These are phyloP conservation scores for Drosophila aldrichi DNA, from an alignment of 2,888 invertebrate genomes.

Conservation along the genomic window DNA sequence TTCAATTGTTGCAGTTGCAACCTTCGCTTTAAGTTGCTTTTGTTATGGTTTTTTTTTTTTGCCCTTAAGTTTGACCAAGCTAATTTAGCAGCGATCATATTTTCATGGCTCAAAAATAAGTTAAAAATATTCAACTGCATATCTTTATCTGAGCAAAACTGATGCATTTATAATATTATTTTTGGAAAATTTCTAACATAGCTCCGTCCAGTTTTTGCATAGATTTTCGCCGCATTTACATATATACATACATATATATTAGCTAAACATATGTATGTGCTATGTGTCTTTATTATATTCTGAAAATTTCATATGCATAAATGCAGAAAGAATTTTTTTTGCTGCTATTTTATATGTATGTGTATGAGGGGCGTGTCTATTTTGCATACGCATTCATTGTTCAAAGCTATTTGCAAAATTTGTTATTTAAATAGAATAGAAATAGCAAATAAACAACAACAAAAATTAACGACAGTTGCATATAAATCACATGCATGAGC, in stretches of 20 bases:
- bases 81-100: slow-evolving; percentile 57
- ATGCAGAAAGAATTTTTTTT: slow-evolving; percentile 27
- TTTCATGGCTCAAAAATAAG: slow-evolving; percentile 28
- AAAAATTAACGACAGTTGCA: slow-evolving; percentile 34
- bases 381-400: slow-evolving; percentile 67
- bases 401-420: slow-evolving; percentile 57
- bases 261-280: slow-evolving; percentile 29
- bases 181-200: neutral
- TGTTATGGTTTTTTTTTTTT: slow-evolving; percentile 11
- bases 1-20: slow-evolving; percentile 54
- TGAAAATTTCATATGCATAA: slow-evolving; percentile 61
- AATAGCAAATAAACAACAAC: neutral
- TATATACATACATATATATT: slow-evolving; percentile 29
- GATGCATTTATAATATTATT: neutral
- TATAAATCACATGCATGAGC: slow-evolving; percentile 61
- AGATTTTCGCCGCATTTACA: neutral
- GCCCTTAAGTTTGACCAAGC: slow-evolving; percentile 36
- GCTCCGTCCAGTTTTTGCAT: neutral
- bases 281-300: slow-evolving; percentile 72
- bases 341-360: slow-evolving; percentile 26
- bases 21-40: slow-evolving; percentile 36
- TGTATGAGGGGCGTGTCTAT: slow-evolving; percentile 15
- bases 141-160: neutral
- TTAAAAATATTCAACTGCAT: neutral
- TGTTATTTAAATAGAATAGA: slow-evolving; percentile 70